phyloP scores from a whole-genome alignment of 2,797 vertebrate species.

The Diplodus puntazzo region DNA sequence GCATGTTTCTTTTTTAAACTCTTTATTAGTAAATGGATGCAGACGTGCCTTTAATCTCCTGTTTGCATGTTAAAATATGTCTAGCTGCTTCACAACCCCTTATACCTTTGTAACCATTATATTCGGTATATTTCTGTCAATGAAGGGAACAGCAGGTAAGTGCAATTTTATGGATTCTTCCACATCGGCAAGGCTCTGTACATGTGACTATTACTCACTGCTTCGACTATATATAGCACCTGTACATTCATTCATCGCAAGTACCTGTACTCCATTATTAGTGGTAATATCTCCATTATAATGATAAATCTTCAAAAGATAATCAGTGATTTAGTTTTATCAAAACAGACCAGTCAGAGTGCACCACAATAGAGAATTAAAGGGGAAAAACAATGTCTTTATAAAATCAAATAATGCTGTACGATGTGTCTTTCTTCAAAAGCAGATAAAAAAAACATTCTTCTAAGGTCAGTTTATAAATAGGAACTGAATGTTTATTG shows the following conservation, averaged over 20 bases:
- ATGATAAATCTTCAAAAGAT: neutral
- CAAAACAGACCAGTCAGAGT: neutral
- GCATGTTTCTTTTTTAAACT: too few species aligned
- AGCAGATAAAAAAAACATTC: too few species aligned
- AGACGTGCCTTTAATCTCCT: too few species aligned
- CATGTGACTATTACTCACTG: constrained; percentile 11
- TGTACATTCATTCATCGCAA: constrained; percentile 15
- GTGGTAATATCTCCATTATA: neutral
- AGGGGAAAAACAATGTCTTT: neutral
- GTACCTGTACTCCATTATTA: neutral
- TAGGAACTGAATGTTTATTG: neutral
- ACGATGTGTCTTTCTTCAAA: too few species aligned
- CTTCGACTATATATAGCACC: constrained; percentile 9
- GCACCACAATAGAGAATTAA: neutral
- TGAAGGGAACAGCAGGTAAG: too few species aligned
- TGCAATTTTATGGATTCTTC: too few species aligned
- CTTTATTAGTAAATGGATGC: too few species aligned
- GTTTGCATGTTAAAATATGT: too few species aligned
- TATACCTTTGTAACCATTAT: too few species aligned
- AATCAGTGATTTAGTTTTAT: neutral
- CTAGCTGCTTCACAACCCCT: too few species aligned
- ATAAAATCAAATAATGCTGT: neutral
- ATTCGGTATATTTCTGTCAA: too few species aligned
- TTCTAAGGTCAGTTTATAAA: too few species aligned
- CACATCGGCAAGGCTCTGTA: neutral